Evolutionary conservation across 2,797 vertebrate genomes (phyloP), one percentile per base, ranked within the genome.

Genomic region (Gouania willdenowi): DNA sequence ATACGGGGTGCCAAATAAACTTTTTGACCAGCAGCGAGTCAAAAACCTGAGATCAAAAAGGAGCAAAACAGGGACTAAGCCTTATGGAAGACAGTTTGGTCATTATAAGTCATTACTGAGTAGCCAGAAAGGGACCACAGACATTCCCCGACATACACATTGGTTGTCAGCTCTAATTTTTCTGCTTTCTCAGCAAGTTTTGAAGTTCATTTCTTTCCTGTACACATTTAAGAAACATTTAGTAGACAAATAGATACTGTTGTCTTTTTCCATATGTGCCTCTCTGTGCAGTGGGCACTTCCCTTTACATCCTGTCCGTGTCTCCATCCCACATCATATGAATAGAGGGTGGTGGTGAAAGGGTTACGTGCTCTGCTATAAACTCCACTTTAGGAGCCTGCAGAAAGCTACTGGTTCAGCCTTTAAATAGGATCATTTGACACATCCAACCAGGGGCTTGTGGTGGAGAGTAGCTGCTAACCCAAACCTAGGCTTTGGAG

Each of bases 381-480:
- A 81, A 88, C 75, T 85, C 82, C 66, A 85, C 83, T 45, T 66
- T 71, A 81, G 83, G 56, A 88, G 87, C 77, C 66, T 57, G 52
- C 85, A 89, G 89, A 89, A 92, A 91, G 87, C 84, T 84, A 82
- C 73, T 87, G 64, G 77, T 85, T 83, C 83, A 92, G 89, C 84
- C 89, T 92, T 93, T 92, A 92, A 92, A 91, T 91, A 90, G 88
- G 88, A 89, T 91, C 70, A 74, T 71, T 65, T 89, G 83, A 75
- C 66, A 72, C 66, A 63, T 79, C 66, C 66, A 49, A 82, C 63
- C 72, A 75, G 73, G 64, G 81, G 72, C 53, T 77, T 54, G 72
- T 69, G 72, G 69, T 57, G 42, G 24, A 47, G 38, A 62, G 40
- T 39, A 46, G 53, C 64, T 65, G 65, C 67, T 50, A 55, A 72